Conservation (phyloP, 1,140 invertebrate species). For the Dendroctonus valens region DNA sequence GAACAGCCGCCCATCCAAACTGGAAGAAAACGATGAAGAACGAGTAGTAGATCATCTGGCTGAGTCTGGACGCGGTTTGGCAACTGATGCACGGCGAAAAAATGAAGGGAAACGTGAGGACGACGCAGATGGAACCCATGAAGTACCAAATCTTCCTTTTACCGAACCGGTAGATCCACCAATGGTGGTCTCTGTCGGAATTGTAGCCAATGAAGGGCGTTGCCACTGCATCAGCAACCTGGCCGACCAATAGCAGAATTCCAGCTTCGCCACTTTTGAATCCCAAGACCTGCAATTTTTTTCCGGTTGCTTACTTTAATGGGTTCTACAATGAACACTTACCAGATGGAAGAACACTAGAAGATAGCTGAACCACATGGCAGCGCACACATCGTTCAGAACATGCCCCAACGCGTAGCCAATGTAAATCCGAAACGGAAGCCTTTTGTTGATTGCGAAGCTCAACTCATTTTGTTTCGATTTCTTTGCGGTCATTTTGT, state of each 20-base stretch:
- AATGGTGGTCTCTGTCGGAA: slow-evolving; percentile 71
- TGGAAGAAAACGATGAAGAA: slow-evolving; percentile 93
- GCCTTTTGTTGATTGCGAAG: slow-evolving; percentile 45
- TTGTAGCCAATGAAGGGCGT: slow-evolving; percentile 89
- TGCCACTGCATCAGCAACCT: slow-evolving; percentile 81
- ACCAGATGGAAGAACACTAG: slow-evolving; percentile 86
- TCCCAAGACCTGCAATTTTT: slow-evolving; percentile 56
- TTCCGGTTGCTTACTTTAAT: neutral
- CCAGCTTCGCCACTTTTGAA: slow-evolving; percentile 77
- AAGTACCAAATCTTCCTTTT: slow-evolving; percentile 91
- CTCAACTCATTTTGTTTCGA: slow-evolving; percentile 35
- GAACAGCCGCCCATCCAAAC: slow-evolving; percentile 93
- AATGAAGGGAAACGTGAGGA: slow-evolving; percentile 85
- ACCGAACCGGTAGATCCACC: slow-evolving; percentile 71
- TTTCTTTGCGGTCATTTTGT: slow-evolving; percentile 2
- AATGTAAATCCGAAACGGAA: slow-evolving; percentile 44
- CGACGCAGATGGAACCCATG: slow-evolving; percentile 76
- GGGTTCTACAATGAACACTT: neutral
- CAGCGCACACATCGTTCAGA: slow-evolving; percentile 91
- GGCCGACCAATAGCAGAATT: slow-evolving; percentile 77
- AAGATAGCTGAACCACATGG: slow-evolving; percentile 98
- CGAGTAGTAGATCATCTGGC: slow-evolving; percentile 83
- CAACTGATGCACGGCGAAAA: slow-evolving; percentile 81
- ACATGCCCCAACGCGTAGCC: slow-evolving; percentile 78
- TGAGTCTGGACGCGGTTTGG: slow-evolving; percentile 62